Evolutionary conservation across 2,888 invertebrate species (phyloP), one percentile per base, ranked within the genome.

Genomic region (Lobophora halterata): DNA sequence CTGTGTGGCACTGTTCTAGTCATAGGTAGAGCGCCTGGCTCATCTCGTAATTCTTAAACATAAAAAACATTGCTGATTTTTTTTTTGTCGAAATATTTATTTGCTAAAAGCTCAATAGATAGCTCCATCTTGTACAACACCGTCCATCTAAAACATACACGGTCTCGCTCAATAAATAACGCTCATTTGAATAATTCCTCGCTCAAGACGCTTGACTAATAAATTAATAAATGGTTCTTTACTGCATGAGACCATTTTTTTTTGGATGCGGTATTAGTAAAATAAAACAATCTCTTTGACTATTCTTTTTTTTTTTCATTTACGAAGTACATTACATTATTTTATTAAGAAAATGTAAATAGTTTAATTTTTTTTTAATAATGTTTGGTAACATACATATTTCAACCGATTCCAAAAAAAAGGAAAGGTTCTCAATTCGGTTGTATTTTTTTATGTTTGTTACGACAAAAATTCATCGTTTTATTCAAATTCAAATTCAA

Each of bases 121-220:
- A 7, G 4, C 8, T 21, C 6, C 28, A 9, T 44, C 11, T 36
- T 8, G 51, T 43, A 44, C 41, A 36, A 18, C 5, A 1, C 46
- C 37, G 5, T 50, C 51, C 58, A 31, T 12, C 36, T 50, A 54
- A 61, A 55, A 61, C 50, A 53, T 38, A 58, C 50, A 55, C 20
- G 44, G 45, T 48, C 55, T 63, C 64, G 17, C 13, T 69, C 67
- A 67, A 77, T 76, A 78, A 76, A 77, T 73, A 63, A 69, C 47
- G 36, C 20, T 45, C 47, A 76, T 77, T 75, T 73, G 58, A 71
- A 78, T 78, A 77, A 78, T 75, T 76, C 56, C 38, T 65, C 70
- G 65, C 70, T 76, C 69, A 71, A 33, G 63, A 62, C 62, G 60
- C 64, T 61, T 48, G 29, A 44, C 49, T 59, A 56, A 60, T 54